Base-by-base conservation (phyloP, 2,888 invertebrate genomes). In the Crioceris asparagi region DNA sequence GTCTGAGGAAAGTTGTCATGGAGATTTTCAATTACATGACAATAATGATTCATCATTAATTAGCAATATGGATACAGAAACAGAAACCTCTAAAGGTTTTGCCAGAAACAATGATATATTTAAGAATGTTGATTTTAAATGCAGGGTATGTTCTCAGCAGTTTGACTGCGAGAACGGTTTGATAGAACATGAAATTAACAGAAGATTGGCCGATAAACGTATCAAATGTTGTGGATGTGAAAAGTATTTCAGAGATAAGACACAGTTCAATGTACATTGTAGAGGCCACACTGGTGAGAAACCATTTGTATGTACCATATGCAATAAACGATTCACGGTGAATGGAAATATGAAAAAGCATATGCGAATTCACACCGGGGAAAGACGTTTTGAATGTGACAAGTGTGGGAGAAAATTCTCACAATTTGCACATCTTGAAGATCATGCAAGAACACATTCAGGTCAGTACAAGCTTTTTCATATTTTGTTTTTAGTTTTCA, bases 281-380 rank as follows among this genome's bases (percentile, higher is more conserved):
- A 44, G 61, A 17, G 57, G 54, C 37, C 61, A 60, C 39, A 60
- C 61, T 4, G 60, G 60, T n/a, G 61, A 60, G 36, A 56, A 61
- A 43, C 60, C 61, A 2, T 61, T 55, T 39, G 47, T 50, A 31
- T 61, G 61, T 40, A 44, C 43, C 16, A 45, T 56, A 21, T 61
- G 61, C 36, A 48, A 47, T 1, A 61, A 60, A 40, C 51, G 51
- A 32, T 61, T 61, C 48, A 57, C 60, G 0, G 59, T 60, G n/a
- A 60, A 59, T 44, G 60, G 60, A 7, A 60, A 60, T 47, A 46
- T 61, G 36, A 60, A 54, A 38, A 60, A 60, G 38, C 61, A 61
- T 37, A 55, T 59, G 50, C 44, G 58, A 26, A 57, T 55, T 21
- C 61, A 61, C 39, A 60, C 60, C 10, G 57, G 57, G 2, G 57